These are phyloP conservation scores for Streblospio benedicti DNA, from an alignment of 1,140 invertebrate species.

Conservation along the genomic window DNA sequence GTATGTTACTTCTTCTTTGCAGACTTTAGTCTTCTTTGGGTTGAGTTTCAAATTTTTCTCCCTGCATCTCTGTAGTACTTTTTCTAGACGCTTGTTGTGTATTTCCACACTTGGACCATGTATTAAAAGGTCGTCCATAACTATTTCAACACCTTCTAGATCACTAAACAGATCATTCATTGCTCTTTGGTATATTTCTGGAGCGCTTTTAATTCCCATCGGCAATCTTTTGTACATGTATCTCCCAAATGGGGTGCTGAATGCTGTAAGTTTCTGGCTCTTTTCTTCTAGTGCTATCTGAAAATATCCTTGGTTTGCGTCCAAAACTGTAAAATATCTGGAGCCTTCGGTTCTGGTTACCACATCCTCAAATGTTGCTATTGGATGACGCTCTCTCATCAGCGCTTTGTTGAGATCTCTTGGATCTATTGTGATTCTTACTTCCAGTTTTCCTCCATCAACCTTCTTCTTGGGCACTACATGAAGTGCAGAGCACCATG, in stretches of 20 bases:
- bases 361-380: no score
- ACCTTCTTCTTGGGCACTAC: no score
- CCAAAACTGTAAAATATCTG: no score
- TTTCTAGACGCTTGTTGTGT: constrained; percentile 7
- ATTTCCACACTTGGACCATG: background rate
- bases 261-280: no score
- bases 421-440: no score
- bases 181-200: background rate
- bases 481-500: no score
- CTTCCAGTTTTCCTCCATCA: no score
- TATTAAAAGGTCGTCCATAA: background rate
- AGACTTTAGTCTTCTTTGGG: constrained; percentile 1
- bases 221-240: background rate
- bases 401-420: no score
- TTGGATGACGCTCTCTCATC: no score
- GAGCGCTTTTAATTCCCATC: background rate
- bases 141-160: background rate
- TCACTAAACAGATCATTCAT: background rate
- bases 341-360: no score
- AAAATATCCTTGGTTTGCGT: no score
- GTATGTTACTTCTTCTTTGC: background rate
- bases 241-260: constrained; percentile 6
- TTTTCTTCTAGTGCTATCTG: no score
- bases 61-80: constrained; percentile 2
- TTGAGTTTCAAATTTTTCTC: constrained; percentile 4